A percentile compares a stretch with the other conserved stretches of the same genome.
These are phyloP conservation scores for Adela reaumurella DNA, from an alignment of 2,888 invertebrate genomes.

Conservation along the genomic window DNA sequence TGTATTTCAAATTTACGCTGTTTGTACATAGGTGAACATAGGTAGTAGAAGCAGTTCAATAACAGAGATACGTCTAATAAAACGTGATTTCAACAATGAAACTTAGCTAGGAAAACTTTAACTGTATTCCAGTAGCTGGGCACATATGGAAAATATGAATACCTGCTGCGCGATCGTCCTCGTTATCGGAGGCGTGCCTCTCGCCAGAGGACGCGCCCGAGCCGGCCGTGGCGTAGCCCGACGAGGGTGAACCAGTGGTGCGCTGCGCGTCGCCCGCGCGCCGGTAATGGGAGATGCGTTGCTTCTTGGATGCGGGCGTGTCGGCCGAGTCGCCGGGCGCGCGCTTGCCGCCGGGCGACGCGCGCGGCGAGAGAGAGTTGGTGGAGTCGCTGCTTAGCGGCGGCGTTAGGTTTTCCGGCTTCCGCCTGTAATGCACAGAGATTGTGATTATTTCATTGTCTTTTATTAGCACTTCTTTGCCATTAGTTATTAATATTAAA, in stretches of 20 bases:
- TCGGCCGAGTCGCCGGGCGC: constrained; percentile 69
- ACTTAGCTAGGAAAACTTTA: too few species aligned
- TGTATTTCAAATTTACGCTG: too few species aligned
- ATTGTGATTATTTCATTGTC: too few species aligned
- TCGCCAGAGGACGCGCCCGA: constrained; percentile 49
- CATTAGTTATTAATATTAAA: too few species aligned
- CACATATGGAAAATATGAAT: too few species aligned
- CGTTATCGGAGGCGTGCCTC: constrained; percentile 50
- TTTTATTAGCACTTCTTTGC: too few species aligned
- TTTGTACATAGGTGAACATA: too few species aligned
- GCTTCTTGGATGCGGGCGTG: constrained; percentile 64
- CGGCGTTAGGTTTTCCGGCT: constrained; percentile 88
- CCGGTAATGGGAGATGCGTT: constrained; percentile 72
- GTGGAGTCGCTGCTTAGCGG: constrained; percentile 85
- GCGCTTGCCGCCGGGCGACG: constrained; percentile 51
- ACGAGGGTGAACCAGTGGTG: constrained; percentile 30
- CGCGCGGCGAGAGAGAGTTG: constrained; percentile 78
- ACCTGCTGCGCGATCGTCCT: constrained; percentile 42
- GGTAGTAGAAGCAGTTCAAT: too few species aligned
- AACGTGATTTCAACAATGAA: too few species aligned
- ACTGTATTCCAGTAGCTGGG: too few species aligned
- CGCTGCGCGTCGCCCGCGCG: constrained; percentile 56
- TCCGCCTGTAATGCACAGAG: constrained; percentile 65
- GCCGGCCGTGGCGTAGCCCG: constrained; percentile 31
- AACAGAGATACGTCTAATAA: too few species aligned